A percentile compares a stretch with the other conserved stretches of the same genome.
Evolutionary conservation across 2,113 vertebrate species (phyloP).

Genomic region (Paradoxurus hermaphroditus): DNA sequence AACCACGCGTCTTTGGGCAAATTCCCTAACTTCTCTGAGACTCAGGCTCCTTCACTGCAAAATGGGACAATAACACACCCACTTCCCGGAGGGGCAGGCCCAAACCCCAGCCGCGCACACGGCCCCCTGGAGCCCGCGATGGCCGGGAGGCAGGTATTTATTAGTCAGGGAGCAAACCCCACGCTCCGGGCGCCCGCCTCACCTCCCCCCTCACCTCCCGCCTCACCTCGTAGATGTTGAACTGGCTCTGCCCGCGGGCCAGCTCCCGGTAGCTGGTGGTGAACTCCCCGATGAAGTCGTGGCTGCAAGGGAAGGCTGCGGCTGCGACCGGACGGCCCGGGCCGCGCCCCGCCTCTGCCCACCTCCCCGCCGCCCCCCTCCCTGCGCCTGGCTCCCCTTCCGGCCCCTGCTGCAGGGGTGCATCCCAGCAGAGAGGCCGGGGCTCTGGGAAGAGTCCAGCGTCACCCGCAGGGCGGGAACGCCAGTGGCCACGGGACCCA

Average conservation of each 20-base stretch:
- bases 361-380: accelerated
- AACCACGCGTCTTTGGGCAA: neutral
- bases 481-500: neutral
- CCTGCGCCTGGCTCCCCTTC: neutral
- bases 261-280: constrained; percentile 97
- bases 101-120: neutral
- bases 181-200: constrained; percentile 23
- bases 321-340: neutral
- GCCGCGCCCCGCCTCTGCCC: neutral
- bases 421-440: neutral
- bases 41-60: neutral
- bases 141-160: too few species aligned
- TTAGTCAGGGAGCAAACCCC: neutral
- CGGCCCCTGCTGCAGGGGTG: neutral
- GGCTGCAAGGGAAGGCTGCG: constrained; percentile 80
- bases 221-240: constrained; percentile 96
- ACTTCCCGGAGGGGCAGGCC: neutral
- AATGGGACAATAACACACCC: neutral
- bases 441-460: neutral
- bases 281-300: constrained; percentile 98
- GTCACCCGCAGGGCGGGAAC: neutral
- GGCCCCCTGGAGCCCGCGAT: neutral
- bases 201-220: too few species aligned
- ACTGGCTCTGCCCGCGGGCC: constrained; percentile 94
- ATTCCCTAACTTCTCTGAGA: neutral